Base-by-base conservation (phyloP, 2,113 vertebrate genomes). In the Lasiurus borealis region DNA sequence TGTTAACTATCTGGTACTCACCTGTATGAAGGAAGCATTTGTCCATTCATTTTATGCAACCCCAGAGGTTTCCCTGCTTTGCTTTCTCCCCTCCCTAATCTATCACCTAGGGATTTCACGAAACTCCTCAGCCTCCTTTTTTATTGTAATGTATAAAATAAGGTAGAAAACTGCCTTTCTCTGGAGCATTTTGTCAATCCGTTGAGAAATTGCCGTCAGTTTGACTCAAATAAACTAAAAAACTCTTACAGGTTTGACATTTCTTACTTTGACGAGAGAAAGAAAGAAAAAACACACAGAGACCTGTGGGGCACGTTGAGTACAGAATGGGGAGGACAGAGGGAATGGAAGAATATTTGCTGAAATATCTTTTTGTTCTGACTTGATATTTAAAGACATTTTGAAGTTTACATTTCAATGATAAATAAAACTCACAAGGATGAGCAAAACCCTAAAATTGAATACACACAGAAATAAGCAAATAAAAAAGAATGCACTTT, bases 341-440 rank as follows among this genome's bases (percentile, higher is more conserved):
- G 64, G 27, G 34, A 50, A 31, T 2, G 7, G 68, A 15, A 5
- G 6, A 34, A 27, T 34, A 34, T 78, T 77, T 52, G 81, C 54
- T 90, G 29, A 68, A 52, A n/a, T 36, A 23, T 29, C 34, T 25
- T 95, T 75, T 93, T 88, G 62, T 82, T 89, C 62, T 80, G 54
- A 75, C 13, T 25, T 78, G 31, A 76, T 29, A 77, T 85, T 76
- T 59, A 57, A 64, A 94, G 68, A n/a, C 52, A 68, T 25, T 50
- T 78, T 16, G 88, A 78, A 72, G 9, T 83, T 90, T 73, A 9
- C 6, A n/a, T 73, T 75, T 85, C 54, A 96, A 85, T 93, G 86
- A 44, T 83, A 75, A 95, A 72, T 40, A 50, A 94, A 96, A 40
- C 50, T 50, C 50, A 50, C 16, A 83, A 88, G 62, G 27, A 44